Evolutionary conservation across 2,797 vertebrate genomes (phyloP), one percentile per base, ranked within the genome.

Genomic region (Gymnodraco acuticeps): DNA sequence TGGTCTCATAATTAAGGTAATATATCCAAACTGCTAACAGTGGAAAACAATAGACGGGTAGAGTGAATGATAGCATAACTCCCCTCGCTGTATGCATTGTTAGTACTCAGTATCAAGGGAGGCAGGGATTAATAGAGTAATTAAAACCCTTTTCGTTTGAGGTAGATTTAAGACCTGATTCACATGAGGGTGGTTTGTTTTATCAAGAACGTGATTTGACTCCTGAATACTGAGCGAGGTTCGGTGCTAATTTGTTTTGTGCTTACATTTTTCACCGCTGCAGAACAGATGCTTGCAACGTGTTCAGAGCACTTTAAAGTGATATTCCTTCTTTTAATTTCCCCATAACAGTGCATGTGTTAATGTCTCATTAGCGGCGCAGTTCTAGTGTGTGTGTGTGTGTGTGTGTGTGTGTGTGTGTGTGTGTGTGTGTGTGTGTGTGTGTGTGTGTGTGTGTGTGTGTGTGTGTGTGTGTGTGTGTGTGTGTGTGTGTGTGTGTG

Each of bases 61-160:
- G 82, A 83, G 78, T 67, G 71, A 84, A 86, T 73, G 81, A 83
- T 86, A 56, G 85, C 82, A 82, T 67, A 79, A 79, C 78, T 92
- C 82, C 33, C 64, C 73, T 88, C 77, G 80, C 66, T 84, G 76
- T 83, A 81, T 87, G 77, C 64, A 81, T 86, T 85, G 87, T 80
- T 81, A 76, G 73, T 46, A 50, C 76, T 86, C 59, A 51, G 82
- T 80, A 80, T 88, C 84, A 27, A 75, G 80, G 80, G 82, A 92
- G 72, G 77, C 85, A 82, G 77, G 88, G 85, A 93, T 92, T 93
- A 91, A 91, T 91, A 85, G 90, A 88, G 87, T 91, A 91, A 93
- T 93, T 93, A 91, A 91, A 91, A 89, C 76, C 81, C 53, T 76
- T 78, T 90, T 87, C 80, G 78, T 91, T 91, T 90, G 85, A 89